phyloP scores from a whole-genome alignment of 2,113 vertebrate species.

The Genyomyrus donnyi region DNA sequence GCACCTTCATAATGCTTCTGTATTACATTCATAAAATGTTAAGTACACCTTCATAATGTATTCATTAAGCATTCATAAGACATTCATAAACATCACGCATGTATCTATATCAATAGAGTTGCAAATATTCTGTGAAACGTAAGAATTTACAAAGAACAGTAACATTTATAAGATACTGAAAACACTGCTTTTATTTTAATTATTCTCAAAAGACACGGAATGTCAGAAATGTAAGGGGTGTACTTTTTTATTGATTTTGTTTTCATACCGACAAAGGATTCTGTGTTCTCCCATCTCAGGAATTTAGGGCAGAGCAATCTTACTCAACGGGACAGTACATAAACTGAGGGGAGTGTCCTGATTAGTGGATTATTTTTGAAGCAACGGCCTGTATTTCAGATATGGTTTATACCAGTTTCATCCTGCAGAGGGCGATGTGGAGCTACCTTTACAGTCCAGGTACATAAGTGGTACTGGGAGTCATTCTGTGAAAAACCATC shows the following conservation, averaged over 20 bases:
- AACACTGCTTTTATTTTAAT: not conserved
- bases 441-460: not conserved
- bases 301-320: not conserved
- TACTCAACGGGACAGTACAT: not conserved
- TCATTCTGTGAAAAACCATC: not conserved
- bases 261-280: not conserved
- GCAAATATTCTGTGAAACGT: not conserved
- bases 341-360: not conserved
- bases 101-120: not conserved
- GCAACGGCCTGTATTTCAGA: not conserved
- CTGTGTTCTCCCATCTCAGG: not conserved
- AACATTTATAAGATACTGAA: not conserved
- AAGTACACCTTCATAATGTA: no score
- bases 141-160: not conserved
- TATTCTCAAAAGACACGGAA: not conserved
- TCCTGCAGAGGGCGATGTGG: constrained; percentile 1
- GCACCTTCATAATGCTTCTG: no score
- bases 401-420: not conserved
- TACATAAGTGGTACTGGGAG: not conserved
- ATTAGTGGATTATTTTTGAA: not conserved
- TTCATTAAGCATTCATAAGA: no score
- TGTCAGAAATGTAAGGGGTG: not conserved
- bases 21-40: no score
- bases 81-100: no score
- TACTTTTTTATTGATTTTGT: not conserved